These are phyloP conservation scores for Meiosimyza decipiens DNA, from an alignment of 2,888 invertebrate genomes.

Conservation along the genomic window DNA sequence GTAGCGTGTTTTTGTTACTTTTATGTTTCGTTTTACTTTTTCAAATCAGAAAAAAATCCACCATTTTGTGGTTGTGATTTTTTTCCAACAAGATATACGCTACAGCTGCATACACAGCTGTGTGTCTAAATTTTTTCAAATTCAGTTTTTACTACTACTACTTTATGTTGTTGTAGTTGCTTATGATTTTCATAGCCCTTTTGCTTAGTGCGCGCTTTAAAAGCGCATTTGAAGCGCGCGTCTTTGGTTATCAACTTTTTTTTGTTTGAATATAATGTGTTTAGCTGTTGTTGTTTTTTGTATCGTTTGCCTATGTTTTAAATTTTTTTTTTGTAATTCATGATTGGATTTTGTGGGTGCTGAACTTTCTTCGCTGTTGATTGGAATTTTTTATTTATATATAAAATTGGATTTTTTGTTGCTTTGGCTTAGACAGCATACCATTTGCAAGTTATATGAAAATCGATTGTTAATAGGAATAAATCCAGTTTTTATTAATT, in stretches of 20 bases:
- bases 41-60: conserved; percentile 14
- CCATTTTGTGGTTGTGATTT: conserved; percentile 40
- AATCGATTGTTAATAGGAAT: neutral
- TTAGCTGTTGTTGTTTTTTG: no score
- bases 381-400: neutral
- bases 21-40: neutral
- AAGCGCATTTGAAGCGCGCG: neutral
- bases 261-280: neutral
- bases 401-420: neutral
- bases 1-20: neutral
- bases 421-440: neutral
- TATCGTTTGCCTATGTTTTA: no score
- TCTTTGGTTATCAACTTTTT: neutral
- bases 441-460: neutral
- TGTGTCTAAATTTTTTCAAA: neutral
- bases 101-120: conserved; percentile 4
- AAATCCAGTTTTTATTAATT: neutral
- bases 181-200: neutral
- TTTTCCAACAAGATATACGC: conserved; percentile 1
- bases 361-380: conserved; percentile 1
- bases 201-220: neutral
- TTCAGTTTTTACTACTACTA: no score
- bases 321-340: neutral
- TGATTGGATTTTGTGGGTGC: neutral
- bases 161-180: neutral